A percentile compares a stretch with the other conserved stretches of the same genome.
Evolutionary conservation across 2,113 vertebrate genomes (phyloP).

Genomic region (Bothrops jararaca): DNA sequence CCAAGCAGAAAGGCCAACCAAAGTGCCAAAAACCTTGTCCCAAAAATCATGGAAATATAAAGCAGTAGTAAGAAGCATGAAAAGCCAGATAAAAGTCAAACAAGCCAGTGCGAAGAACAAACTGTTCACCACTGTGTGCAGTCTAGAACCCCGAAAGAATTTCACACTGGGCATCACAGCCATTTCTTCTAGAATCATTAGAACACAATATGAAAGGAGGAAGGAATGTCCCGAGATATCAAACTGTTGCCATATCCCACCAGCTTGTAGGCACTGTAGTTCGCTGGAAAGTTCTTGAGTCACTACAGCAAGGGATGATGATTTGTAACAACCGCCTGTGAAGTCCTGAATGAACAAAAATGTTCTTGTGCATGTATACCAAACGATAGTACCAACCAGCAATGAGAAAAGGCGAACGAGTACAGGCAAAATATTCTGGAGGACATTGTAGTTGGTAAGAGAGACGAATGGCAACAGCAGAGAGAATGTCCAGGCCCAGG

Average conservation of each 20-base stretch:
- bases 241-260: constrained; percentile 81
- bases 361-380: constrained; percentile 80
- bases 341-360: constrained; percentile 85
- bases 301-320: not conserved
- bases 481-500: constrained; percentile 92
- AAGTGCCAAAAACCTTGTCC: constrained; percentile 85
- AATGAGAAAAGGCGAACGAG: constrained; percentile 75
- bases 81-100: constrained; percentile 81
- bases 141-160: constrained; percentile 47
- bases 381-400: constrained; percentile 81
- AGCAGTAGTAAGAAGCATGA: constrained; percentile 90
- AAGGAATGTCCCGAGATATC: constrained; percentile 97
- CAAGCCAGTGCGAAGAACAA: constrained; percentile 81
- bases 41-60: constrained; percentile 87
- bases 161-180: constrained; percentile 74
- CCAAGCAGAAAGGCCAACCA: constrained; percentile 81
- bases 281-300: constrained; percentile 62
- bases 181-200: constrained; percentile 89
- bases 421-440: constrained; percentile 57
- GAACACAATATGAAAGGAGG: constrained; percentile 85
- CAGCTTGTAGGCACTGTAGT: constrained; percentile 72
- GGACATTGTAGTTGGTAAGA: constrained; percentile 76
- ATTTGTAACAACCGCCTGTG: constrained; percentile 78
- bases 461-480: constrained; percentile 90
- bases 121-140: constrained; percentile 58